Base-by-base conservation (phyloP, 2,797 vertebrate genomes). In the Acanthurus lineatus region DNA sequence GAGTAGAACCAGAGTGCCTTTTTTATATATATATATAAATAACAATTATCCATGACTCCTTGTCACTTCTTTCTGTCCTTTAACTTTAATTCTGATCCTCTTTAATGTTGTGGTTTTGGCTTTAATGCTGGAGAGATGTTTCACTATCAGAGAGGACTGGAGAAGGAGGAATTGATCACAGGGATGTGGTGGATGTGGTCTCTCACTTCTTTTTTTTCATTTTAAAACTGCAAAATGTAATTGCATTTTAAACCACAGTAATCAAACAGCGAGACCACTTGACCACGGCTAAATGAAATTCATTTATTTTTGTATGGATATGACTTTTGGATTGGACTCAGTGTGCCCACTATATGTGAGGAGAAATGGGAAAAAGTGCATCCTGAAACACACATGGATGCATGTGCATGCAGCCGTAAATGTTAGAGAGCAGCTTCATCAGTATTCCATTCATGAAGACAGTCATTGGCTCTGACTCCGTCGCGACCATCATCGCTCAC, bases 381-480 rank as follows among this genome's bases (percentile, higher is more conserved):
- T 28, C 19, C 3, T 54, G 69, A 59, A 38, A 59, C 16, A 38
- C 60, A 52, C 25, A 19, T 35, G 51, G 6, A 5, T 9, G 8
- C 8, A 28, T 0, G 5, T 32, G 6, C 20, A 63, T 16, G 47
- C 25, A n/a, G 8, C 7, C 2, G 11, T 57, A 76, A 76, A 87
- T 57, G 59, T 85, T 62, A 59, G 66, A 54, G 66, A 61, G 81
- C 19, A 35, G 62, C 79, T 83, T 84, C 81, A 90, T 94, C 84
- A 74, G 83, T 91, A 92, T 91, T 92, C 89, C 80, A 77, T 58
- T 73, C 80, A 69, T 82, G 88, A 78, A 87, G 42, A 72, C 79
- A 89, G 83, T 90, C 89, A 86, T 77, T 63, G 70, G 25, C 68
- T 79, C 69, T 73, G 81, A 86, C 81, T 84, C 72, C 59, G 4